Evolutionary conservation across 2,797 vertebrate species (phyloP).

Genomic region (Presbytis comata): DNA sequence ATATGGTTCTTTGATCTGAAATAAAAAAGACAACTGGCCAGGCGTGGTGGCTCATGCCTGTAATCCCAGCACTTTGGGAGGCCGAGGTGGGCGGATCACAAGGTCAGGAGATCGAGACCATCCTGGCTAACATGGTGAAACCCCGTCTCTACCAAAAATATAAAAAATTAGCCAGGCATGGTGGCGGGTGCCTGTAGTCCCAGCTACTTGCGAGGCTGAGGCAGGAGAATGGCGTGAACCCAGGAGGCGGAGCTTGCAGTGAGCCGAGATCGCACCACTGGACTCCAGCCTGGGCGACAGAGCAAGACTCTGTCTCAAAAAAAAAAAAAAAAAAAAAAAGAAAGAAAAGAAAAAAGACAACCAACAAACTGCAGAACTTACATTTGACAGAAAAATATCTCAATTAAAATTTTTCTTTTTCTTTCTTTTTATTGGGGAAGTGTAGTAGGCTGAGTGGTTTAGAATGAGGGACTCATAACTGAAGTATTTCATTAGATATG

Average conservation of each 20-base stretch:
- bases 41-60: too few relatives aligned
- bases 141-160: too few relatives aligned
- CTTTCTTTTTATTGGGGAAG: neutral
- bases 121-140: too few relatives aligned
- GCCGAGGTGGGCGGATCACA: too few relatives aligned
- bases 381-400: neutral
- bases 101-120: too few relatives aligned
- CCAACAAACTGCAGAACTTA: neutral
- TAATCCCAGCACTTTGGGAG: too few relatives aligned
- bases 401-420: neutral
- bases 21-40: neutral
- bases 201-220: too few relatives aligned
- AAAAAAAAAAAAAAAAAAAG: neutral
- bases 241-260: too few relatives aligned
- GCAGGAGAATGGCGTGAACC: too few relatives aligned
- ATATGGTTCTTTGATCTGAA: neutral
- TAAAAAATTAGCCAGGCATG: too few relatives aligned
- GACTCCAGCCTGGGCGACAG: too few relatives aligned
- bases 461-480: neutral
- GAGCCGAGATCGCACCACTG: rapidly evolving
- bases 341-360: neutral
- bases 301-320: neutral
- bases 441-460: neutral
- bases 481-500: neutral
- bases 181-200: too few relatives aligned